These are phyloP conservation scores for Myotis planiceps DNA, from an alignment of 2,797 vertebrate species.

Conservation along the genomic window DNA sequence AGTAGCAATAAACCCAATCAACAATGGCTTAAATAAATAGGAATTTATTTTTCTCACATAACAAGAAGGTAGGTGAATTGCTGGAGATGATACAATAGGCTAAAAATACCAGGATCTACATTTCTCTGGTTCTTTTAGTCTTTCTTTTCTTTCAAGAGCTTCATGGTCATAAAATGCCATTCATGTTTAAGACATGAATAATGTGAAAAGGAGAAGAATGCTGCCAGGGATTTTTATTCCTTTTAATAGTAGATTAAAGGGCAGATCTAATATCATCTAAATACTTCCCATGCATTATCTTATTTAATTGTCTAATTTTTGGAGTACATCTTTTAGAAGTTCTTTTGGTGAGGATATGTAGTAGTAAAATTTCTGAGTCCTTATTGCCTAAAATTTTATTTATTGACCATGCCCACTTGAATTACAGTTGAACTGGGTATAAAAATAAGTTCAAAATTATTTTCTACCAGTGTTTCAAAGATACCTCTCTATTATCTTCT, in stretches of 20 bases:
- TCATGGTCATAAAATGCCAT: background rate
- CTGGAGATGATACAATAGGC: background rate
- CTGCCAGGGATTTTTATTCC: background rate
- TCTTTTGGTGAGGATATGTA: background rate
- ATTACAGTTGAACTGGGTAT: conserved; percentile 27
- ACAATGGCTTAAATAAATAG: background rate
- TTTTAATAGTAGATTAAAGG: conserved; percentile 1
- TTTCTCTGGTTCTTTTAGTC: background rate
- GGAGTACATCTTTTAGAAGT: background rate
- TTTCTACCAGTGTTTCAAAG: conserved; percentile 28
- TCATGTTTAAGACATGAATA: conserved; percentile 1
- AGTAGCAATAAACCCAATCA: background rate
- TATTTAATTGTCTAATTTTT: background rate
- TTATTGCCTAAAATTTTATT: conserved; percentile 19
- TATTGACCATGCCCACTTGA: background rate
- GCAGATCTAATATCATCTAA: background rate
- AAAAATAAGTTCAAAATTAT: conserved; percentile 50
- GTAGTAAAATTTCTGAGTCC: background rate
- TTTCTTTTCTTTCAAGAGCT: background rate
- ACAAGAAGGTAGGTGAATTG: background rate
- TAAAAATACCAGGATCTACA: background rate
- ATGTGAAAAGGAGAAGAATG: background rate
- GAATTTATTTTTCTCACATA: conserved; percentile 44
- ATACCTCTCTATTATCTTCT: background rate
- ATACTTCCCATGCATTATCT: background rate